phyloP scores from a whole-genome alignment of 2,113 vertebrate genomes.

The Gallinago media region DNA sequence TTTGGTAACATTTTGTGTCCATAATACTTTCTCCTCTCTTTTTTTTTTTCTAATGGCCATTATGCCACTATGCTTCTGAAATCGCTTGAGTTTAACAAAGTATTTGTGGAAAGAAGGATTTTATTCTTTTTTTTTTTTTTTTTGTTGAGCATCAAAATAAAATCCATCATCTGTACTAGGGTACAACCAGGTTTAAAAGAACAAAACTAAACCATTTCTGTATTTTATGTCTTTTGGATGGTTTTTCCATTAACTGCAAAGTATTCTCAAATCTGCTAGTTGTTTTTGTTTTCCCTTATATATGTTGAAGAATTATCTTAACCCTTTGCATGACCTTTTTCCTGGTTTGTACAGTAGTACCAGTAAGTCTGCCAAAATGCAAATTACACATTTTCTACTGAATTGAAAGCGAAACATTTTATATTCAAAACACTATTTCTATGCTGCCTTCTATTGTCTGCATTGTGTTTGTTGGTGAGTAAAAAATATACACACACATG shows the following conservation, averaged over 20 bases:
- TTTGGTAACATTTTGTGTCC: slow-evolving; percentile 61
- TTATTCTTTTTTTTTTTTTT: not conserved
- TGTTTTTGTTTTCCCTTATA: slow-evolving; percentile 40
- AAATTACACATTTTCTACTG: slow-evolving; percentile 75
- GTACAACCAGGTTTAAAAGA: not conserved
- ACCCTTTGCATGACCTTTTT: slow-evolving; percentile 75
- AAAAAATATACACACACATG: slow-evolving; percentile 61
- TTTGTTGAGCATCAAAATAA: slow-evolving; percentile 27
- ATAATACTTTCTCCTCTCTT: not conserved
- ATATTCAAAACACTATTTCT: slow-evolving; percentile 77
- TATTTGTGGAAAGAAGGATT: slow-evolving; percentile 30
- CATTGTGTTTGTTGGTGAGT: slow-evolving; percentile 74
- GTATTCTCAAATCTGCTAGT: slow-evolving; percentile 37
- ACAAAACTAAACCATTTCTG: slow-evolving; percentile 4
- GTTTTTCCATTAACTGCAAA: slow-evolving; percentile 21
- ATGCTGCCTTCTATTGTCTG: slow-evolving; percentile 79
- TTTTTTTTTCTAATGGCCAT: not conserved
- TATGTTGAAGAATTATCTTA: slow-evolving; percentile 55
- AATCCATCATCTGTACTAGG: not conserved
- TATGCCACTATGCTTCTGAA: slow-evolving; percentile 46
- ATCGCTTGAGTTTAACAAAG: slow-evolving; percentile 47
- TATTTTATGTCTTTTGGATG: slow-evolving; percentile 44
- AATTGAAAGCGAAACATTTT: slow-evolving; percentile 62
- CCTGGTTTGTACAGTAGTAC: slow-evolving; percentile 45
- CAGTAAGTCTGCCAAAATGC: slow-evolving; percentile 71